phyloP scores from a whole-genome alignment of 2,888 invertebrate genomes.

The Metalampra italica region DNA sequence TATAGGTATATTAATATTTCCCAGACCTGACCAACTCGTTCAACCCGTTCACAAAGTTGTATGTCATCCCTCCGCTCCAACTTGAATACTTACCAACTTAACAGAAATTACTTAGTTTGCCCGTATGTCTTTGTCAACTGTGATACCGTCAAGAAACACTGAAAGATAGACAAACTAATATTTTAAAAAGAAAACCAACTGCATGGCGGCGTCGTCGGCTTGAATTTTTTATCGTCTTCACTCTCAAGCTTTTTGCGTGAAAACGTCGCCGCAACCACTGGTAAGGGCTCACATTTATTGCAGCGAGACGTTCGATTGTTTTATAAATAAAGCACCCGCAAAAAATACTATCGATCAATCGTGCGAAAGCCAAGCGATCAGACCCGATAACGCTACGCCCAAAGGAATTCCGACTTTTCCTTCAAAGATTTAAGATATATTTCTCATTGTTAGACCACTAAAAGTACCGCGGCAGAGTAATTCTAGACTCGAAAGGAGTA shows the following conservation, averaged over 20 bases:
- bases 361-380: constrained; percentile 73
- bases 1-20: too few species aligned
- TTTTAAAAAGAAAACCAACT: constrained; percentile 24
- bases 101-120: neutral
- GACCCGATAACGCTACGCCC: constrained; percentile 43
- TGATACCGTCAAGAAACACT: constrained; percentile 5
- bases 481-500: constrained; percentile 17
- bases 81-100: too few species aligned
- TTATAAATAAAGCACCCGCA: constrained; percentile 75
- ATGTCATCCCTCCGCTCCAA: too few species aligned
- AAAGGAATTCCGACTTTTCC: constrained; percentile 29
- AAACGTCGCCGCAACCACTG: constrained; percentile 42
- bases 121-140: neutral
- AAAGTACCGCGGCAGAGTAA: constrained; percentile 18
- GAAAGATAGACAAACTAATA: constrained; percentile 9
- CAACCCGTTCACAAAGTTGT: too few species aligned
- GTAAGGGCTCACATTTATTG: constrained; percentile 70
- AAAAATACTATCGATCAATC: constrained; percentile 79
- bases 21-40: too few species aligned
- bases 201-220: constrained; percentile 20
- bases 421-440: constrained; percentile 28
- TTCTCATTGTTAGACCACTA: constrained; percentile 19
- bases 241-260: constrained; percentile 33
- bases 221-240: constrained; percentile 23
- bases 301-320: constrained; percentile 71